Conservation (phyloP, 2,888 invertebrate species). For the Isotomurus palustris region DNA sequence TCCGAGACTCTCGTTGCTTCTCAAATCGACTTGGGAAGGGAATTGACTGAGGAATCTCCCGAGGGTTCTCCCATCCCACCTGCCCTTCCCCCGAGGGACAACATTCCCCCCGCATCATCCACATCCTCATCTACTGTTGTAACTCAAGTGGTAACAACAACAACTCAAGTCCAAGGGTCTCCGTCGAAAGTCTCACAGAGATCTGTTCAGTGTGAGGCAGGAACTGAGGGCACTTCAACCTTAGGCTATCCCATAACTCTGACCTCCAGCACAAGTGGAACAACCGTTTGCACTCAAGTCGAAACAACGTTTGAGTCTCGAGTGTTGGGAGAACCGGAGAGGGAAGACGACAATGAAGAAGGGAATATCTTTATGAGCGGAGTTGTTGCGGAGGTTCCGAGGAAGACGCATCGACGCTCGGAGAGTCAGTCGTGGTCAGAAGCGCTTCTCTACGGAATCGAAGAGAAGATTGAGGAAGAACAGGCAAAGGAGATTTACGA, state of each 20-base stretch:
- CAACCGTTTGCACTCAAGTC: slow-evolving; percentile 44
- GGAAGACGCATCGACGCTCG: slow-evolving; percentile 39
- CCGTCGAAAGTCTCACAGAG: slow-evolving; percentile 9
- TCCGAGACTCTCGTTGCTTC: slow-evolving; percentile 92
- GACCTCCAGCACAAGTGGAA: slow-evolving; percentile 43
- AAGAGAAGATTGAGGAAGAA: slow-evolving; percentile 46
- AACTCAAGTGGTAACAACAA: background rate
- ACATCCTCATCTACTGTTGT: too few relatives aligned
- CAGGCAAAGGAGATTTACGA: slow-evolving; percentile 48
- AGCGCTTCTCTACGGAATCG: slow-evolving; percentile 41
- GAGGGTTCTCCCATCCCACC: background rate
- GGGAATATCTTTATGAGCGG: slow-evolving; percentile 49
- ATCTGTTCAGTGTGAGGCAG: slow-evolving; percentile 42
- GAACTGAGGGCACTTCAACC: slow-evolving; percentile 23
- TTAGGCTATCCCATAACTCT: slow-evolving; percentile 43
- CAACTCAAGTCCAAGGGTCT: background rate
- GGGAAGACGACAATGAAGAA: slow-evolving; percentile 52
- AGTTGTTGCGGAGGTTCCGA: slow-evolving; percentile 40
- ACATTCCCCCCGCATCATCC: background rate
- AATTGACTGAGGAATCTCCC: slow-evolving; percentile 57
- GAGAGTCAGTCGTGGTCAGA: slow-evolving; percentile 45
- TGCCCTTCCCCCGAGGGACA: slow-evolving; percentile 1
- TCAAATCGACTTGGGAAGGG: slow-evolving; percentile 72
- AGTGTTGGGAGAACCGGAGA: slow-evolving; percentile 45
- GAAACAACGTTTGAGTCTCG: slow-evolving; percentile 45